Base-by-base conservation (phyloP, 2,797 vertebrate species). In the Pipistrellus nathusii region DNA sequence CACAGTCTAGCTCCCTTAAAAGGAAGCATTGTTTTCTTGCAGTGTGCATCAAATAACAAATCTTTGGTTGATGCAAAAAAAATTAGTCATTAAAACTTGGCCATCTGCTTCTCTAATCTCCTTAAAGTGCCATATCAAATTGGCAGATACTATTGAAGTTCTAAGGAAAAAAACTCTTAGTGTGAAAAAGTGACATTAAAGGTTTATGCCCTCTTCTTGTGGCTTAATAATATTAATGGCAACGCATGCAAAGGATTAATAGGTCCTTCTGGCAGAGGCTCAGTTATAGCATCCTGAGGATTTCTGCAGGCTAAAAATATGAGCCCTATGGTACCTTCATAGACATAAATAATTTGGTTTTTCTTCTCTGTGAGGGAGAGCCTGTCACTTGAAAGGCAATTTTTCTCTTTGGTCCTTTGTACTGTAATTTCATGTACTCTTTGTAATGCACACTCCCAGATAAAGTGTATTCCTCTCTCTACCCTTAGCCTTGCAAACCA, bases 71-170 rank as follows among this genome's bases (percentile, higher is more conserved):
- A 94, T 95, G 82, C 17, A 93, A 93, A 68, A 97, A 97, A 96
- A 97, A 95, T 90, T 94, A 95, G 91, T 97, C 96, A 64, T 89
- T 97, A 72, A 88, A 64, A 93, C 88, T 95, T 75, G 87, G 80
- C 97, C 97, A 98, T 97, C 97, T 98, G 96, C 96, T 98, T 91
- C 94, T 90, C 38, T 81, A 94, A 93, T 94, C 92, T 96, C 84
- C 84, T 96, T 96, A 84, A 97, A 96, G 30, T 90, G 75, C 41
- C 95, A 32, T 93, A 86, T 97, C 83, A 97, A 90, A 97, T 97
- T 95, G 96, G 89, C 30, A 96, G 85, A 97, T 41, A 73, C 59
- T 68, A 90, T 85, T 91, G 85, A 30, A 94, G 95, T 96, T 94
- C 98, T 93, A 92, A 78, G 78, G 48, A 48, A 92, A 97, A 96